Evolutionary conservation across 2,113 vertebrate species (phyloP), one percentile per base, ranked within the genome.

Genomic region (Hemiprocne comata): DNA sequence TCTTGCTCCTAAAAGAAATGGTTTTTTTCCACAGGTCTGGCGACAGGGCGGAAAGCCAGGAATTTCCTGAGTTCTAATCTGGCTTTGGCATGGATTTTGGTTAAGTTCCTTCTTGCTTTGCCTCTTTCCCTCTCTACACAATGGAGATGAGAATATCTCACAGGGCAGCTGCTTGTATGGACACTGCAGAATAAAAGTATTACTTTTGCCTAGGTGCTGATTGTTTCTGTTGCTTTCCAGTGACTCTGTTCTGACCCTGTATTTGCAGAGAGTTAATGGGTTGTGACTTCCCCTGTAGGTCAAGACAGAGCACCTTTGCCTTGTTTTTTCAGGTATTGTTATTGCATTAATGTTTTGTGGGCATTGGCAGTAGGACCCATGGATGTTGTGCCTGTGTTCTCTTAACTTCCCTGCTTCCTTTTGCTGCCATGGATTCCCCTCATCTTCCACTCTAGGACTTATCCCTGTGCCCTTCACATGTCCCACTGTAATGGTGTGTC

Each of bases 21-120:
- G 16, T 1, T 58, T 91, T 69, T 96, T 76, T 83, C 69, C 81
- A 75, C 84, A 78, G 82, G 57, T 75, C 90, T 92, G 85, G 75
- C 57, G 34, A 80, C 77, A 19, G 53, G 85, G 64, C 4, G 23
- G 91, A 90, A 94, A 91, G 89, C 91, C 91, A 85, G 93, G 94
- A 80, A 87, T 94, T 96, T 95, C 95, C 94, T 86, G 87, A 88
- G 64, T 57, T 96, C 82, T 95, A 88, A 95, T 94, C 96, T 97
- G 94, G 64, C 7, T 94, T 95, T 62, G 78, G 75, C 75, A 66
- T 73, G 66, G 71, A 36, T 10, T 75, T 88, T 53, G 84, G 66
- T 78, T 77, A 82, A 48, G 53, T 81, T 87, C 40, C 73, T 87
- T 82, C 58, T 78, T 89, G 46, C 60, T 93, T 83, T 95, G 50